A percentile compares a stretch with the other conserved stretches of the same genome.
phyloP scores from a whole-genome alignment of 2,888 invertebrate species.

The Bellardia pandia region DNA sequence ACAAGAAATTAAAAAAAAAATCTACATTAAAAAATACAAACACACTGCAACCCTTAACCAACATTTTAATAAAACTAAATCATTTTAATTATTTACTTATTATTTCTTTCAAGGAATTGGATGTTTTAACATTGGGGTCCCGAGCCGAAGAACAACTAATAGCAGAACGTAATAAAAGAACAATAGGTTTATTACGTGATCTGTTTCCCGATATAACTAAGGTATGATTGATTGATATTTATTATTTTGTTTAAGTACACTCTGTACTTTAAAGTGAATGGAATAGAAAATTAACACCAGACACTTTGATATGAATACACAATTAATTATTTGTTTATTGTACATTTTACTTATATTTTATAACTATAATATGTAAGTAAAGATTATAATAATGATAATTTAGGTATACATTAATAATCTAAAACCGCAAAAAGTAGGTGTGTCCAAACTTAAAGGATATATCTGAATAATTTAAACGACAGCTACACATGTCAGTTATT shows the following conservation, averaged over 20 bases:
- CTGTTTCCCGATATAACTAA: slow-evolving; percentile 90
- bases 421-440: slow-evolving; percentile 31
- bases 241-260: neutral
- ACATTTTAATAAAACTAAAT: neutral
- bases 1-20: neutral
- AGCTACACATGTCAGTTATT: slow-evolving; percentile 39
- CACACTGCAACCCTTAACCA: neutral
- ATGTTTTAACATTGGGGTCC: slow-evolving; percentile 88
- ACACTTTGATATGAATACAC: slow-evolving; percentile 58
- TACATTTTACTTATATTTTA: slow-evolving; percentile 12
- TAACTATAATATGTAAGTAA: neutral
- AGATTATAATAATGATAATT: slow-evolving; percentile 7
- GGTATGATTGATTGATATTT: slow-evolving; percentile 85
- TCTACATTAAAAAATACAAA: slow-evolving; percentile 5
- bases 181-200: slow-evolving; percentile 90
- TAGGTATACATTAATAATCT: slow-evolving; percentile 32
- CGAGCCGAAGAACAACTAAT: slow-evolving; percentile 86
- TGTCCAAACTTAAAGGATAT: slow-evolving; percentile 51
- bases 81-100: slow-evolving; percentile 12
- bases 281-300: slow-evolving; percentile 30
- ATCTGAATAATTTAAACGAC: neutral
- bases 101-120: slow-evolving; percentile 86
- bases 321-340: slow-evolving; percentile 50
- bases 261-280: neutral
- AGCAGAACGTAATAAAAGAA: slow-evolving; percentile 90